Percentiles rank a stretch among this genome's conserved stretches.
Evolutionary conservation across 2,113 vertebrate genomes (phyloP).

Genomic region (Sardina pilchardus): DNA sequence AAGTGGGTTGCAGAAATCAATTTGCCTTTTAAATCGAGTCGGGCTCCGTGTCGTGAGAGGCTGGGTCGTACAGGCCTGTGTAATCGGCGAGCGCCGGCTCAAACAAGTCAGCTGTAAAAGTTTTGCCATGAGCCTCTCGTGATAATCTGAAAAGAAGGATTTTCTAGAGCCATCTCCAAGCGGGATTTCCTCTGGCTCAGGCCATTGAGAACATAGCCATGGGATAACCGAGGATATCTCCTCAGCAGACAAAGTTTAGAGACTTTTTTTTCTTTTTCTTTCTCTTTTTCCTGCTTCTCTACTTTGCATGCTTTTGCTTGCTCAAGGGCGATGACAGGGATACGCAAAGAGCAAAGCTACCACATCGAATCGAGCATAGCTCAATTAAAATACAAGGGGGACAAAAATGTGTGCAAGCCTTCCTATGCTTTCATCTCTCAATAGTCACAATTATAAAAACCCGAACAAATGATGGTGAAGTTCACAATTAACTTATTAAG

Average conservation of each 20-base stretch:
- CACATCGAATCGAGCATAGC: neutral
- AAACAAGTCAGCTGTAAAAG: constrained; percentile 68
- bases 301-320: constrained; percentile 1
- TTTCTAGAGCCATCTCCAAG: constrained; percentile 62
- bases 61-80: constrained; percentile 31
- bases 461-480: neutral
- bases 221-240: constrained; percentile 27
- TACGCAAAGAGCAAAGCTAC: neutral
- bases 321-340: neutral
- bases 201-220: constrained; percentile 19
- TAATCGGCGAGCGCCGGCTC: constrained; percentile 61
- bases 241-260: neutral
- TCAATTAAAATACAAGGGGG: constrained; percentile 1
- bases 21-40: constrained; percentile 68
- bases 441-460: neutral
- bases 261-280: neutral
- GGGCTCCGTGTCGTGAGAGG: constrained; percentile 49
- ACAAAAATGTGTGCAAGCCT: neutral
- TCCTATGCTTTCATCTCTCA: neutral
- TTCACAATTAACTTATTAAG: neutral
- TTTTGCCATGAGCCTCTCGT: constrained; percentile 54
- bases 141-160: constrained; percentile 59
- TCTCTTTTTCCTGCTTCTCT: neutral
- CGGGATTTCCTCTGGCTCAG: constrained; percentile 65
- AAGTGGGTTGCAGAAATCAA: constrained; percentile 62